Base-by-base conservation (phyloP, 1,140 invertebrate species). In the Drosophila elegans region DNA sequence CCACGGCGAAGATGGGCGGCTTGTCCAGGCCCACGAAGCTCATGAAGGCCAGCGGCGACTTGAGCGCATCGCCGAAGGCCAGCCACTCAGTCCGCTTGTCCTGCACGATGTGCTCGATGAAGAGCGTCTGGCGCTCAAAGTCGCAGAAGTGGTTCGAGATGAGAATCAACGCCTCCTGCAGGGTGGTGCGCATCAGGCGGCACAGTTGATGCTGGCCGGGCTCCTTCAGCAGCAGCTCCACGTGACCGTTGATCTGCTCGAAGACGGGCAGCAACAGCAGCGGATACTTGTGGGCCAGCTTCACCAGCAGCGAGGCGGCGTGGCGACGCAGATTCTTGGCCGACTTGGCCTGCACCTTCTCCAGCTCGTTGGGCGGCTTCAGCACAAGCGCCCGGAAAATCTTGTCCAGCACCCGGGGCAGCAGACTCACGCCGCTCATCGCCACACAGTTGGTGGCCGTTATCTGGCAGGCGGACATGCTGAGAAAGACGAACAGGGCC, bases 61-160 rank as follows among this genome's bases (percentile, higher is more conserved):
- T 94, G 90, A 95, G 92, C 94, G 89, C 94, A 91, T 89, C 94
- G 81, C 93, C 93, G 36, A 96, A 94, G 12, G 93, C 83, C 3
- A 95, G 81, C 94, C 96, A 96, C 10, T 95, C 94, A 4, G 91
- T 79, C 10, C 94, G 93, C 1, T 94, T 94, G 42, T 95, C 95
- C 11, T 93, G 91, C 42, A 97, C 93, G 10, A 98, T 95, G 93
- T 97, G 96, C n/a, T 95, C 95, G 3, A 98, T 95, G 74, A 98
- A 97, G 21, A 94, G 93, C 25, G 95, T 95, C 91, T 98, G 97
- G 3, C 96, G 94, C 66, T 97, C 96, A 90, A 97, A 98, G 92
- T 98, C 96, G 88, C 96, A 95, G 84, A 97, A 97, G 85, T 98
- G 96, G 93, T 98, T 98, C 21, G 97, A 97, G 78, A 96, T 96